These are phyloP conservation scores for Peromyscus maniculatus DNA, from an alignment of 2,113 vertebrate genomes.

Conservation along the genomic window DNA sequence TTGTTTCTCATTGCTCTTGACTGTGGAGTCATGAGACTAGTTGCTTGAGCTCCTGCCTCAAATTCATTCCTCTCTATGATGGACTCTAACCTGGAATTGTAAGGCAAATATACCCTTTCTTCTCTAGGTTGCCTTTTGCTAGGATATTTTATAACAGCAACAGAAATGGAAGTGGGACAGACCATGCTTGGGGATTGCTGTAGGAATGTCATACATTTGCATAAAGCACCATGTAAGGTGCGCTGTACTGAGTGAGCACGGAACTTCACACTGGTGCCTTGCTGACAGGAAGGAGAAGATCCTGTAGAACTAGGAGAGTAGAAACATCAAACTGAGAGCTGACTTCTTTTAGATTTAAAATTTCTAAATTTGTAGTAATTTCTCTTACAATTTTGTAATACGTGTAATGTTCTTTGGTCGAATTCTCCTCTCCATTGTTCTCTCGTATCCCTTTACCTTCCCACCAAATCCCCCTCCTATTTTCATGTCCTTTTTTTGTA, in stretches of 20 bases:
- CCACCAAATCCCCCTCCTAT: neutral
- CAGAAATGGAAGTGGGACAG: neutral
- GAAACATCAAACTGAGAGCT: neutral
- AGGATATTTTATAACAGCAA: neutral
- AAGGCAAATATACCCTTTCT: neutral
- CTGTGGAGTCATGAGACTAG: neutral
- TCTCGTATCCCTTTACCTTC: neutral
- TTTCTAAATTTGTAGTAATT: too few species aligned
- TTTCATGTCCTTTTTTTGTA: neutral
- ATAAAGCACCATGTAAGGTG: neutral
- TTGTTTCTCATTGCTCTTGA: neutral
- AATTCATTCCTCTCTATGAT: neutral
- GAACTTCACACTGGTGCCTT: neutral
- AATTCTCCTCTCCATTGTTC: neutral
- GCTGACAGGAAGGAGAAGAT: neutral
- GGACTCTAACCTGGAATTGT: neutral
- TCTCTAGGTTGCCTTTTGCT: neutral
- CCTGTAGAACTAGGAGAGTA: neutral
- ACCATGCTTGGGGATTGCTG: neutral
- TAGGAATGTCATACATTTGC: neutral
- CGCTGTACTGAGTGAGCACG: neutral
- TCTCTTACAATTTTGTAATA: neutral
- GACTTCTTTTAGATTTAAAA: neutral
- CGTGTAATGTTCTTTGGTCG: neutral
- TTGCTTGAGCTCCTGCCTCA: neutral